Evolutionary conservation across 1,140 invertebrate species (phyloP).

Genomic region (Brachionus koreanus): DNA sequence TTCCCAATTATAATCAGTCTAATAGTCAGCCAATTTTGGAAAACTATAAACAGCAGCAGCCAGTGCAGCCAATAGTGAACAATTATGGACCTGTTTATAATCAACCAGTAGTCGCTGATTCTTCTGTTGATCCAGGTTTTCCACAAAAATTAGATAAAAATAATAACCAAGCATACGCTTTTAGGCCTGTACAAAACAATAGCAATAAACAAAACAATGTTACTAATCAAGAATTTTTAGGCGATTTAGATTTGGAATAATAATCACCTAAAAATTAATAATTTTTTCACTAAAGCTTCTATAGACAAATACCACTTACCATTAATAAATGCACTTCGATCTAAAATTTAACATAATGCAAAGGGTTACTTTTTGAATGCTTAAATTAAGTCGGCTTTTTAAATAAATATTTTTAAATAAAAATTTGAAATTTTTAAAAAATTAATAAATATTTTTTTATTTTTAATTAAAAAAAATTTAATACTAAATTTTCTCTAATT

Average conservation of each 20-base stretch:
- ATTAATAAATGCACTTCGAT: background rate
- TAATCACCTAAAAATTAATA: background rate
- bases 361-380: background rate
- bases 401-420: background rate
- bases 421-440: slow-evolving; percentile 1
- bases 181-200: slow-evolving; percentile 27
- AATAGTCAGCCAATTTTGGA: slow-evolving; percentile 30
- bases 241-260: slow-evolving; percentile 29
- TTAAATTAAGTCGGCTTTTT: background rate
- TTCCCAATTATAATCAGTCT: background rate
- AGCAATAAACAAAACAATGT: background rate
- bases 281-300: background rate
- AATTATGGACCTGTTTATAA: slow-evolving; percentile 33
- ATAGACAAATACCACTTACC: background rate
- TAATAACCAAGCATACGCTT: slow-evolving; percentile 31
- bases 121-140: slow-evolving; percentile 23
- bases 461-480: background rate
- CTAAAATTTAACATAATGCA: slow-evolving; percentile 26
- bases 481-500: background rate
- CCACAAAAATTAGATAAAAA: slow-evolving; percentile 22
- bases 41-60: background rate
- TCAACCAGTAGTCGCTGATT: background rate
- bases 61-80: slow-evolving; percentile 14
- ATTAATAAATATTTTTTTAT: background rate
- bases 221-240: slow-evolving; percentile 17